These are phyloP conservation scores for Drepana arcuata DNA, from an alignment of 1,140 invertebrate genomes.

Conservation along the genomic window DNA sequence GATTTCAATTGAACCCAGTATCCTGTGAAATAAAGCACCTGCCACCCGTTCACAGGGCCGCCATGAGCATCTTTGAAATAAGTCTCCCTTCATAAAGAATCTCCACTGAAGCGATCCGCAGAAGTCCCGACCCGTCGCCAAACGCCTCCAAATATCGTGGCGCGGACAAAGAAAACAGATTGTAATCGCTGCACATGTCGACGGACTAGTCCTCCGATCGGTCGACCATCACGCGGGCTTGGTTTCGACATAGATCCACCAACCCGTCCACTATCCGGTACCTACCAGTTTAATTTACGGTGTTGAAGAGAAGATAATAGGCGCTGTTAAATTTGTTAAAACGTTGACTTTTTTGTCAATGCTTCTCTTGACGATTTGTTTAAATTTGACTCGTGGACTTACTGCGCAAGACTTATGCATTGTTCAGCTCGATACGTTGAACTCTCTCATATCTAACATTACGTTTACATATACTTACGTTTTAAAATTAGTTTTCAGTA, in stretches of 20 bases:
- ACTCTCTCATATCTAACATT: too few relatives aligned
- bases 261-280: not conserved
- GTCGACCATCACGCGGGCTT: too few relatives aligned
- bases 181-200: constrained; percentile 32
- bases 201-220: constrained; percentile 20
- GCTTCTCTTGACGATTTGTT: constrained; percentile 24
- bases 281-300: constrained; percentile 61
- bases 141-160: constrained; percentile 14
- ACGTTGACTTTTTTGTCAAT: constrained; percentile 29
- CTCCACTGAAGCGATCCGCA: constrained; percentile 15
- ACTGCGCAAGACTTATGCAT: too few relatives aligned
- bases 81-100: constrained; percentile 20
- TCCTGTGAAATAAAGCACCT: constrained; percentile 24
- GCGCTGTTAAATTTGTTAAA: constrained; percentile 53
- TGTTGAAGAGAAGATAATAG: constrained; percentile 59
- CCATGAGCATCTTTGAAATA: constrained; percentile 20
- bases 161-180: constrained; percentile 60
- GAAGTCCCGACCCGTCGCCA: constrained; percentile 22
- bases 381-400: too few relatives aligned
- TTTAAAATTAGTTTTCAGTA: too few relatives aligned
- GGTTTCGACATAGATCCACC: too few relatives aligned
- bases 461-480: too few relatives aligned
- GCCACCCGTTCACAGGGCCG: constrained; percentile 9
- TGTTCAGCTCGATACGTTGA: too few relatives aligned
- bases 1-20: constrained; percentile 29